Conservation (phyloP, 2,113 vertebrate species). For the Morone saxatilis region DNA sequence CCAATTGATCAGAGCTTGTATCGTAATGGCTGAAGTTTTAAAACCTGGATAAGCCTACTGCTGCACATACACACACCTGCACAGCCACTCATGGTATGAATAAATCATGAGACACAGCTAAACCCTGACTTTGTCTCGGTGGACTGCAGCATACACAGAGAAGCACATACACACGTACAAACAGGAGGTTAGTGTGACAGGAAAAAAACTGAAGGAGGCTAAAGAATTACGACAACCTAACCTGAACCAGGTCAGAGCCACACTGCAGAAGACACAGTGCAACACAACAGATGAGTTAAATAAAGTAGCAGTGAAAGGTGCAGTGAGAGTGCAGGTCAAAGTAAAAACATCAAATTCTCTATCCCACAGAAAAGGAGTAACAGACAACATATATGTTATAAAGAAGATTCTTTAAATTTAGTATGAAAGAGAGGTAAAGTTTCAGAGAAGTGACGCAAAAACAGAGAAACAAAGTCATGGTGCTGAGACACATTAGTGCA, state of each 20-base stretch:
- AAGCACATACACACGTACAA: not conserved
- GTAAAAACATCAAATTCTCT: no score
- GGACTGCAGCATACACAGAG: conserved; percentile 22
- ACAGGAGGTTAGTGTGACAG: conserved; percentile 6
- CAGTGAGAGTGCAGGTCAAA: not conserved
- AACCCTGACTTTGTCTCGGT: conserved; percentile 37
- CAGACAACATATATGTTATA: not conserved
- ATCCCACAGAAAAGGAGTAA: not conserved
- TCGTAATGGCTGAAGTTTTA: not conserved
- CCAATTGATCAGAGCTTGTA: not conserved
- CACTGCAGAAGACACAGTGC: not conserved
- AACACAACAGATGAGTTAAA: not conserved
- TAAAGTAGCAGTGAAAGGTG: not conserved
- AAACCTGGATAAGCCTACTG: conserved; percentile 7
- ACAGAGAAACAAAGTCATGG: not conserved
- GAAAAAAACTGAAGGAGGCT: not conserved
- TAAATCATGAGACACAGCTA: conserved; percentile 64
- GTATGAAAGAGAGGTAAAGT: not conserved
- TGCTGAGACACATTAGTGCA: not conserved
- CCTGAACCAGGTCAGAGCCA: not conserved
- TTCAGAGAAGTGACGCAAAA: not conserved
- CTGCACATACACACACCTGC: conserved; percentile 29
- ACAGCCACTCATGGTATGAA: conserved; percentile 53
- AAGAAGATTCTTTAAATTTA: not conserved
- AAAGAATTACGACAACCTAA: conserved; percentile 2